Conservation (phyloP, 2,113 vertebrate species). For the Heteronetta atricapilla region DNA sequence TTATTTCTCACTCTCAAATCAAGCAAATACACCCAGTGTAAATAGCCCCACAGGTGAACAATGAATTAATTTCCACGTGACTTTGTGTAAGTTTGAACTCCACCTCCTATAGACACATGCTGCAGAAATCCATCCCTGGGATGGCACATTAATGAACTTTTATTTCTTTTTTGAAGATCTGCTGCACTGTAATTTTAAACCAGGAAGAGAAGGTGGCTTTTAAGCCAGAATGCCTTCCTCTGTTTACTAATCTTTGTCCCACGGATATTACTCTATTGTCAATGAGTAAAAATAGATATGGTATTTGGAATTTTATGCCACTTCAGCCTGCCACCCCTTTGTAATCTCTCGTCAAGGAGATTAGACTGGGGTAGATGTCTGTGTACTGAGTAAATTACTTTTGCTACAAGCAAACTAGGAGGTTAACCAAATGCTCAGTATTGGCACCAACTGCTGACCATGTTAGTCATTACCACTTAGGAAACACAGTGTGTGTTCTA, state of each 20-base stretch:
- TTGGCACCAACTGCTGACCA: conserved; percentile 50
- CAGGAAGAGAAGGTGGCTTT: conserved; percentile 14
- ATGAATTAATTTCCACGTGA: not conserved
- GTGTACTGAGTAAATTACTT: conserved; percentile 43
- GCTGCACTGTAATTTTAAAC: conserved; percentile 7
- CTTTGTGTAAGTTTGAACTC: not conserved
- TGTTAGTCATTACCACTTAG: conserved; percentile 32
- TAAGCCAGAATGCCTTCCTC: conserved; percentile 13
- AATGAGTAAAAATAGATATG: conserved; percentile 36
- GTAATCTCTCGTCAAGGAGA: conserved; percentile 39
- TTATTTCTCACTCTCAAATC: not conserved
- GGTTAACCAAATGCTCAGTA: conserved; percentile 38
- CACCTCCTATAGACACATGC: not conserved
- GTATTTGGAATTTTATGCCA: conserved; percentile 36
- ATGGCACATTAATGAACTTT: not conserved
- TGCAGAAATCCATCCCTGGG: not conserved
- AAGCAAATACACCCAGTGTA: not conserved
- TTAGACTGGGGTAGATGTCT: conserved; percentile 26
- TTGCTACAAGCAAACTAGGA: conserved; percentile 51
- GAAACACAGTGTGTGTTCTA: not conserved
- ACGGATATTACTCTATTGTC: not conserved
- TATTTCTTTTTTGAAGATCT: not conserved
- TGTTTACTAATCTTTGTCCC: conserved; percentile 44
- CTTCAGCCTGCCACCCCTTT: conserved; percentile 14
- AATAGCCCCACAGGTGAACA: not conserved